Conservation (phyloP, 2,797 vertebrate species). For the Cyclura pinguis region DNA sequence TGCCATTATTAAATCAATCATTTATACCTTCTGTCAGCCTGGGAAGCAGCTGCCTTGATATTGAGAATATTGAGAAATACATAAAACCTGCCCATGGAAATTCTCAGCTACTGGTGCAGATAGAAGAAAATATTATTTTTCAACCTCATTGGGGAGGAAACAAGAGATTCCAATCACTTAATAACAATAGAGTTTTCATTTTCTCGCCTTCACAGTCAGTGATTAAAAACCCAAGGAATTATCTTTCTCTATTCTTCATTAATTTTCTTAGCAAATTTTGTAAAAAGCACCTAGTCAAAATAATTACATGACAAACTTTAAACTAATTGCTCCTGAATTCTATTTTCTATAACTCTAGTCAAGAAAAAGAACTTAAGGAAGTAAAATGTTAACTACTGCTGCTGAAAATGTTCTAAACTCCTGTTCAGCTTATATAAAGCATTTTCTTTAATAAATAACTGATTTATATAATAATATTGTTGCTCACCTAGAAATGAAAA, state of each 20-base stretch:
- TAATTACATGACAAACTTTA: slow-evolving; percentile 10
- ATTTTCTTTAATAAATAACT: slow-evolving; percentile 4
- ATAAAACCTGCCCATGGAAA: neutral
- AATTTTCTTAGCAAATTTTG: neutral
- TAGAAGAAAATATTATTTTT: slow-evolving; percentile 1
- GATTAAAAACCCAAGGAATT: neutral
- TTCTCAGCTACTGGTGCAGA: neutral
- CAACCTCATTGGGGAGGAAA: neutral
- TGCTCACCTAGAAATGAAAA: neutral
- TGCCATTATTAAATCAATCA: neutral
- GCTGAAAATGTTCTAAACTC: neutral
- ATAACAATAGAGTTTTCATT: neutral
- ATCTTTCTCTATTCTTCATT: neutral
- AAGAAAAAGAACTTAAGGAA: neutral
- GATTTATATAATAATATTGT: neutral
- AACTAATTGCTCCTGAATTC: slow-evolving; percentile 3
- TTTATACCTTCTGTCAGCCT: neutral
- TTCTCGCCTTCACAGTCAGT: neutral
- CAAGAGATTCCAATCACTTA: neutral
- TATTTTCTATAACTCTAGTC: slow-evolving; percentile 9
- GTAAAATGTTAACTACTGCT: neutral
- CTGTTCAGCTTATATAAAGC: slow-evolving; percentile 16
- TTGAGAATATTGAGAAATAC: neutral
- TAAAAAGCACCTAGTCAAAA: neutral
- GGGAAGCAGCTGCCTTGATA: slow-evolving; percentile 5